Conservation (phyloP, 2,113 vertebrate species). For the Lycocorax pyrrhopterus region DNA sequence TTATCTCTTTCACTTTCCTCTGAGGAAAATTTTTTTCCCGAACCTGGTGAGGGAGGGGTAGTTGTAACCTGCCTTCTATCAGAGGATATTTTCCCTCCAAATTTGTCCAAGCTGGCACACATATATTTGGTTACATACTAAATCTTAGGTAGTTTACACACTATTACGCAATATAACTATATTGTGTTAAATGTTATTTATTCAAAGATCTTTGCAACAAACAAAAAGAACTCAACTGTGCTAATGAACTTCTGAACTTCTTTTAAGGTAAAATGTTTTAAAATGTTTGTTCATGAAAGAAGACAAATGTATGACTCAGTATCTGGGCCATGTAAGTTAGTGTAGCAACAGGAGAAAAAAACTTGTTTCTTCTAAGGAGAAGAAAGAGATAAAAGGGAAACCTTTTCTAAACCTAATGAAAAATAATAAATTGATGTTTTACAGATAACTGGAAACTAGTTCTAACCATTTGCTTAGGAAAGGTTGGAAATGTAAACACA, state of each 20-base stretch:
- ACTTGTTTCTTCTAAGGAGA: background rate
- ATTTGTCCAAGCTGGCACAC: too few relatives aligned
- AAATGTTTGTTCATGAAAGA: slow-evolving; percentile 2
- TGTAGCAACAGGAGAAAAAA: background rate
- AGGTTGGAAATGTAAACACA: background rate
- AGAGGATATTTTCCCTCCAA: too few relatives aligned
- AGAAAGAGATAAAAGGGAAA: background rate
- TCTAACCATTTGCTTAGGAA: background rate
- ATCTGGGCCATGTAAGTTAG: background rate
- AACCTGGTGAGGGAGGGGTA: too few relatives aligned
- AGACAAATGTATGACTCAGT: background rate
- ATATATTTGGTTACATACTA: background rate
- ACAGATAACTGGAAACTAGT: background rate
- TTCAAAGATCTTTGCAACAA: background rate
- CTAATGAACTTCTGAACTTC: background rate
- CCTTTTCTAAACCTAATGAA: background rate
- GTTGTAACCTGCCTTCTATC: too few relatives aligned
- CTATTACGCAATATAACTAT: background rate
- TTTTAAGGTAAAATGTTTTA: background rate
- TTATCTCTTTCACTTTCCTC: too few relatives aligned
- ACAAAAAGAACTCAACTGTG: background rate
- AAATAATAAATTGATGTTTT: background rate
- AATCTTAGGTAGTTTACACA: background rate
- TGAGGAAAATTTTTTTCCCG: too few relatives aligned
- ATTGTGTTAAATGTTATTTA: background rate